Evolutionary conservation across 2,797 vertebrate species (phyloP).

Genomic region (Phoeniculus purpureus): DNA sequence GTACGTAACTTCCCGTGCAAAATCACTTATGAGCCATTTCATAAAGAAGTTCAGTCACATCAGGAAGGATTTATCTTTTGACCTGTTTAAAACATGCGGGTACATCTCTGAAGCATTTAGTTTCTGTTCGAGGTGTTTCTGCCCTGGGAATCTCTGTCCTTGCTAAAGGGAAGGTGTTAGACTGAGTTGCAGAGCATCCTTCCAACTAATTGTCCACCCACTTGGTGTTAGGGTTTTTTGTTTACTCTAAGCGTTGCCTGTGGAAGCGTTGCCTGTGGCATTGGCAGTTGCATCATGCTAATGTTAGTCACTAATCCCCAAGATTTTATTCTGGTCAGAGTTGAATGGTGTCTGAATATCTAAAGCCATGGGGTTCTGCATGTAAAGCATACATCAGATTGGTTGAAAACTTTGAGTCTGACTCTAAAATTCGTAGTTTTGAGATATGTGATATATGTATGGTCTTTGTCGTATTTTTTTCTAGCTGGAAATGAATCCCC

Average conservation of each 20-base stretch:
- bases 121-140: background rate
- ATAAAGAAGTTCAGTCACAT: background rate
- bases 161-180: background rate
- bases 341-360: background rate
- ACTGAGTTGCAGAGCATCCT: background rate
- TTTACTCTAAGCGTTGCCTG: background rate
- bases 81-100: background rate
- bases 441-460: background rate
- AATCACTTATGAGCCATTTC: background rate
- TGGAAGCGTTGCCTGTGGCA: background rate
- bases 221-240: background rate
- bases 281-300: background rate
- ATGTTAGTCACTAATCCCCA: background rate
- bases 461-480: background rate
- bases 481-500: background rate
- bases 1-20: background rate
- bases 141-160: background rate
- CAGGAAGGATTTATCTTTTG: background rate
- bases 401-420: background rate
- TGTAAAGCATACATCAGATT: background rate
- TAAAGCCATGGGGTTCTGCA: background rate
- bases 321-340: background rate
- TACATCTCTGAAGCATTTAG: background rate
- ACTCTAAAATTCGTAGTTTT: background rate
- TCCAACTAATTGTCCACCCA: background rate